Conservation (phyloP, 64 coral and sea anemone genomes). For the Montipora efflorescens region DNA sequence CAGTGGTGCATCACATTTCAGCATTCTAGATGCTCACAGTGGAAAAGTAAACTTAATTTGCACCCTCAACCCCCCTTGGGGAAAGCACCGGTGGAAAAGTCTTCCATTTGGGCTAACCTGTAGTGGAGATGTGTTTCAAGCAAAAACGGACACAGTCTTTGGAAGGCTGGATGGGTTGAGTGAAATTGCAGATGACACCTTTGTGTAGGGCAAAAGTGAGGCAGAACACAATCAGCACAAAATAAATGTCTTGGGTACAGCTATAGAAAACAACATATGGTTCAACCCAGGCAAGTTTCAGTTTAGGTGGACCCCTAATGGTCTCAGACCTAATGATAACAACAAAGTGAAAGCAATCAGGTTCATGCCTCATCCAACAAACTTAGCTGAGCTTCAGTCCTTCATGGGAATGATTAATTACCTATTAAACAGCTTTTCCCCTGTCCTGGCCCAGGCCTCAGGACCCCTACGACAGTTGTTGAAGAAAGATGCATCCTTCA, state of each 20-base stretch:
- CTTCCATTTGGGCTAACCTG: constrained; percentile 66
- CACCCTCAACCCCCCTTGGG: constrained; percentile 63
- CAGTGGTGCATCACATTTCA: constrained; percentile 38
- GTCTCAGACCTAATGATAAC: constrained; percentile 54
- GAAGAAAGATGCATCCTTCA: constrained; percentile 69
- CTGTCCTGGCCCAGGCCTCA: constrained; percentile 29
- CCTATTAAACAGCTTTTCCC: constrained; percentile 64
- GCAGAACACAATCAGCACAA: constrained; percentile 53
- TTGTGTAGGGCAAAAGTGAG: constrained; percentile 62
- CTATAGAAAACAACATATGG: constrained; percentile 18
- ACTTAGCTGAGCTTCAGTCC: constrained; percentile 48
- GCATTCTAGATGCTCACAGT: constrained; percentile 33
- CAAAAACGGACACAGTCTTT: constrained; percentile 20
- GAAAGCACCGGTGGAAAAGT: constrained; percentile 48
- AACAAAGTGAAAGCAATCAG: constrained; percentile 58
- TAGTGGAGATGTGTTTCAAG: constrained; percentile 61
- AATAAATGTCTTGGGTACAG: constrained; percentile 54
- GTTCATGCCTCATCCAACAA: constrained; percentile 53
- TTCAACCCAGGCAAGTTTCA: too few relatives aligned
- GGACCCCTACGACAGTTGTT: constrained; percentile 58
- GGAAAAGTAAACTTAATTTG: constrained; percentile 47
- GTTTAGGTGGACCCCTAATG: not conserved
- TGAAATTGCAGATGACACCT: constrained; percentile 58
- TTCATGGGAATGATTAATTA: constrained; percentile 76
- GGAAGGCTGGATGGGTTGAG: constrained; percentile 8